Evolutionary conservation across 2,888 invertebrate genomes (phyloP).

Genomic region (Morpho achilles): DNA sequence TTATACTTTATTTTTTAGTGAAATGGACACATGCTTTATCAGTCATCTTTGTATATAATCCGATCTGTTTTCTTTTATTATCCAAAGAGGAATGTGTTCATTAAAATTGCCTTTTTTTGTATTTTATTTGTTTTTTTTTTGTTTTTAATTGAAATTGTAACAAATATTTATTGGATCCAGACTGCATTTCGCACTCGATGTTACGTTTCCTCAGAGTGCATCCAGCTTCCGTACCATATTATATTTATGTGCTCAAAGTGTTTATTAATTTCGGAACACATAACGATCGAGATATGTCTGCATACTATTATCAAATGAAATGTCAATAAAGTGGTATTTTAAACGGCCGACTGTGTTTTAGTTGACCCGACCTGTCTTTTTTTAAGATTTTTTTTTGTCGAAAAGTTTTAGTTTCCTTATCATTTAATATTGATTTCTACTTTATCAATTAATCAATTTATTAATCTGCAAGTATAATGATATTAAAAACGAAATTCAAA

Average conservation of each 20-base stretch:
- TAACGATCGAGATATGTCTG: constrained; percentile 70
- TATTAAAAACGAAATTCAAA: too few relatives aligned
- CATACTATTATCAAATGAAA: constrained; percentile 73
- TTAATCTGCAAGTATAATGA: too few relatives aligned
- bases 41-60: constrained; percentile 43
- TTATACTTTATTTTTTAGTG: constrained; percentile 22
- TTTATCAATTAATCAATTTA: too few relatives aligned
- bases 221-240: constrained; percentile 40
- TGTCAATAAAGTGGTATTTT: constrained; percentile 78
- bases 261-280: constrained; percentile 54
- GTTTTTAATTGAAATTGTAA: constrained; percentile 54
- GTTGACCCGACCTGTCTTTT: background rate
- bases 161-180: constrained; percentile 68
- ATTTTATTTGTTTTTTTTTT: constrained; percentile 46
- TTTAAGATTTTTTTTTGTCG: too few relatives aligned
- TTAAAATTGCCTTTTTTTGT: constrained; percentile 50
- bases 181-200: constrained; percentile 62
- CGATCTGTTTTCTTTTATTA: constrained; percentile 51
- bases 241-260: constrained; percentile 64
- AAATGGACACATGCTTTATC: constrained; percentile 46
- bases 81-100: constrained; percentile 77
- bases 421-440: too few relatives aligned
- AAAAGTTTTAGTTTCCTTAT: too few relatives aligned
- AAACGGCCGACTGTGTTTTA: constrained; percentile 52
- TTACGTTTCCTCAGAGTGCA: constrained; percentile 29